Base-by-base conservation (phyloP, 2,888 invertebrate species). In the Orchesella flavescens region DNA sequence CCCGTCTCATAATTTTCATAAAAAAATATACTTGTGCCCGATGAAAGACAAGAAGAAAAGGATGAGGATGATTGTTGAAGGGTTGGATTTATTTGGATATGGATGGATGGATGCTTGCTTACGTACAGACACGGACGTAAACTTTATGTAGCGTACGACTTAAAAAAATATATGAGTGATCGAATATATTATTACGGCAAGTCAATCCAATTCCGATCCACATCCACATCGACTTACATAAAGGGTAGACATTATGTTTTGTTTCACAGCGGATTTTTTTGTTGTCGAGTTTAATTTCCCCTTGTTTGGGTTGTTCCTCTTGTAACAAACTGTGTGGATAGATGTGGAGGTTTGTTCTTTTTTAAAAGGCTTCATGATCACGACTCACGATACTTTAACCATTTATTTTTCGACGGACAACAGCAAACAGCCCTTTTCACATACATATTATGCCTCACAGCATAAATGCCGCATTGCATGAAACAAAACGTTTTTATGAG, bases 361-460 rank as follows among this genome's bases (percentile, higher is more conserved):
- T n/a, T 57, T 61, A 24, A 61, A 61, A 61, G 24, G 13, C 66
- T 44, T 44, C 44, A 66, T 66, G 66, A 66, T 66, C 66, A 66
- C 66, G 66, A 66, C 3, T 66, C 66, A 66, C 66, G 66, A 66
- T 66, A 66, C 44, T 66, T 43, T 43, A 46, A 66, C 66, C 66
- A 66, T 66, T 66, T 66, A n/a, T 66, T 66, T 43, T 19, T n/a
- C 1, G 57, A 57, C 57, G 57, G 57, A 57, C 57, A 57, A 19
- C 10, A 2, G 3, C 2, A 34, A 2, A 10, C 57, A 61, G n/a
- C 61, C 19, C 61, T 13, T 61, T 61, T 21, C 23, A 10, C 46
- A 46, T 46, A 13, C n/a, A n/a, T 53, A n/a, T 53, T 61, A 24
- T 61, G 61, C 61, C 61, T 61, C 24, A 21, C 57, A 57, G 17